Conservation (phyloP, 2,888 invertebrate species). For the Serrognathus titanus region DNA sequence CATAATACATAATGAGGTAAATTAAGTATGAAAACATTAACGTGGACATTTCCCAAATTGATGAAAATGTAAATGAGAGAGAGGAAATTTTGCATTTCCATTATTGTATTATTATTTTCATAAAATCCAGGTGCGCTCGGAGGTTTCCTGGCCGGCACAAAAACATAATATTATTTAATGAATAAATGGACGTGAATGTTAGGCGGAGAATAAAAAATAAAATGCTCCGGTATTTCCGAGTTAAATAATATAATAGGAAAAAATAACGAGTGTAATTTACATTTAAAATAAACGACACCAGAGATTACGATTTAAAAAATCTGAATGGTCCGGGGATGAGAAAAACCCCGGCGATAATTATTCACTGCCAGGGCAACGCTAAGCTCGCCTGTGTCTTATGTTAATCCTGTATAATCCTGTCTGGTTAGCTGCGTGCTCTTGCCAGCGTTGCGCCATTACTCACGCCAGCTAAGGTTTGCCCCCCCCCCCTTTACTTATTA, state of each 20-base stretch:
- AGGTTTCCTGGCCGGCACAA: too few species aligned
- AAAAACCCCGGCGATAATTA: constrained; percentile 36
- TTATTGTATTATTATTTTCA: too few species aligned
- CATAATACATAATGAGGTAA: too few species aligned
- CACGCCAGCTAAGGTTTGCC: constrained; percentile 23
- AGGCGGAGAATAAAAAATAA: background rate
- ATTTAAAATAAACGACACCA: constrained; percentile 39
- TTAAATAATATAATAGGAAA: constrained; percentile 22
- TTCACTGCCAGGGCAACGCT: constrained; percentile 48
- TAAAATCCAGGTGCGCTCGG: too few species aligned
- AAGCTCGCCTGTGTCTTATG: constrained; percentile 50
- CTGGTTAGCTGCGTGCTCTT: constrained; percentile 46
- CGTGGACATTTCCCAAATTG: too few species aligned
- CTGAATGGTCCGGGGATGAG: constrained; percentile 10
- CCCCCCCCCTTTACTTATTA: constrained; percentile 15
- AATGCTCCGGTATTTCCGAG: background rate
- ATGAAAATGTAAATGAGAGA: too few species aligned
- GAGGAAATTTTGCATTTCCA: too few species aligned
- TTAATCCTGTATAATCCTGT: constrained; percentile 50
- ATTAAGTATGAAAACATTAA: too few species aligned
- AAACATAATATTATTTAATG: too few species aligned
- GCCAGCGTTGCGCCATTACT: constrained; percentile 45
- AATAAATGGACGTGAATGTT: background rate
- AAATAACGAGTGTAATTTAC: constrained; percentile 30
- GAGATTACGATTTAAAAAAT: constrained; percentile 35